Base-by-base conservation (phyloP, 2,113 vertebrate genomes). In the Hucho hucho region DNA sequence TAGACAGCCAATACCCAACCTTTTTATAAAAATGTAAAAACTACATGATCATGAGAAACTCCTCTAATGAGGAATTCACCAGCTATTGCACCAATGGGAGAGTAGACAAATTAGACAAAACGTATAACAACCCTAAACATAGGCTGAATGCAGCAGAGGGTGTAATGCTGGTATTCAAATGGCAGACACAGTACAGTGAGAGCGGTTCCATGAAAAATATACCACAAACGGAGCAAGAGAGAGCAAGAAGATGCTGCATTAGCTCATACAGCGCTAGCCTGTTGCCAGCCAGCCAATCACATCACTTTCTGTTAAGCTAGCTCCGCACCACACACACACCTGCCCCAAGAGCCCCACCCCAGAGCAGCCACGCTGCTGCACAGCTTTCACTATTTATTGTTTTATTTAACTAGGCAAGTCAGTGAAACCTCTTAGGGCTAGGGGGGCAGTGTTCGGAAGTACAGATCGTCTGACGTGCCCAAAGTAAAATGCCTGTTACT, bases 191-290 rank as follows among this genome's bases (percentile, higher is more conserved):
- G 24, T 59, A 49, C 49, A n/a, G 66, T 20, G 2, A 59, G 56
- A n/a, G 68, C 53, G 24, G 70, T 61, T 24, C 18, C 20, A 6
- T 37, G 32, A 20, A n/a, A 9, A 20, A 46, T 74, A 64, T 64
- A 79, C 65, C 53, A 49, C 70, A 24, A 13, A 47, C 58, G 63
- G 65, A 64, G 63, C n/a, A 24, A 28, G 75, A 37, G 65, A 66
- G 65, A 64, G 63, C n/a, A 24, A 28, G 75, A 37, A 67, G 69
- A n/a, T 18, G 14, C 12, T 63, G 37, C 37, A 85, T 92, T 85
- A 91, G 76, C 61, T 90, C 83, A 92, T 83, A 68, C 47, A 7
- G 64, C 67, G 79, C 86, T 81, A 85, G 65, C 65, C 29, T 59
- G 47, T 74, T 59, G 47, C 75, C 74, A 68, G 75, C 72, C 69